Conservation (phyloP, 1,140 invertebrate species). For the Megalopta genalis region DNA sequence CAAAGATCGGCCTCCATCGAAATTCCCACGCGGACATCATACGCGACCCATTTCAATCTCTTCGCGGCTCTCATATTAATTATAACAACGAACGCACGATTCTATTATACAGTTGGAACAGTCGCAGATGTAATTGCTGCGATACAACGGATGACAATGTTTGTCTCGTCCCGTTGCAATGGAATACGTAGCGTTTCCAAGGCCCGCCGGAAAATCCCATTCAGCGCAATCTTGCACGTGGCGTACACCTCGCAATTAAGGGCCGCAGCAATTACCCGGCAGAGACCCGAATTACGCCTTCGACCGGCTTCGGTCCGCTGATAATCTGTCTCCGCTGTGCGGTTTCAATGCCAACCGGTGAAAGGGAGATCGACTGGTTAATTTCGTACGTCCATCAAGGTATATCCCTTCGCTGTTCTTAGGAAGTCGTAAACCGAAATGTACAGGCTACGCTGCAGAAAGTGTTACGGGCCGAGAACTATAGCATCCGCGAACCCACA, state of each 20-base stretch:
- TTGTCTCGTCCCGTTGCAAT: not conserved
- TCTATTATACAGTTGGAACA: not conserved
- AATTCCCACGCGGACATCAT: constrained; percentile 17
- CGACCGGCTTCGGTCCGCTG: constrained; percentile 9
- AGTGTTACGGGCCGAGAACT: too few relatives aligned
- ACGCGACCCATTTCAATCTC: not conserved
- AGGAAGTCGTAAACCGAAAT: not conserved
- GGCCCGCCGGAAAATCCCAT: not conserved
- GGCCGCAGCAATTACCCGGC: constrained; percentile 31
- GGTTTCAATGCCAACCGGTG: constrained; percentile 36
- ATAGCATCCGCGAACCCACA: too few relatives aligned
- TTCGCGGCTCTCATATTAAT: constrained; percentile 13
- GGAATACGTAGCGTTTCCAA: not conserved
- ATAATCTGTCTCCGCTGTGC: constrained; percentile 17
- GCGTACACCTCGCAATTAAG: not conserved
- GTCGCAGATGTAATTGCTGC: not conserved
- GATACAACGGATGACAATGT: not conserved
- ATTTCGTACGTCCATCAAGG: constrained; percentile 18
- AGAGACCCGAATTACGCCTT: constrained; percentile 35
- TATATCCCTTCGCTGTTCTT: not conserved
- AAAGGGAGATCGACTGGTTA: constrained; percentile 33
- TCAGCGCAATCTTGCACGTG: not conserved
- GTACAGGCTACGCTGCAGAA: not conserved
- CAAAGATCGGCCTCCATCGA: constrained; percentile 15
- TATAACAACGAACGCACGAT: constrained; percentile 10